A percentile compares a stretch with the other conserved stretches of the same genome.
phyloP scores from a whole-genome alignment of 2,888 invertebrate genomes.

The Gandaritis pyraliata region DNA sequence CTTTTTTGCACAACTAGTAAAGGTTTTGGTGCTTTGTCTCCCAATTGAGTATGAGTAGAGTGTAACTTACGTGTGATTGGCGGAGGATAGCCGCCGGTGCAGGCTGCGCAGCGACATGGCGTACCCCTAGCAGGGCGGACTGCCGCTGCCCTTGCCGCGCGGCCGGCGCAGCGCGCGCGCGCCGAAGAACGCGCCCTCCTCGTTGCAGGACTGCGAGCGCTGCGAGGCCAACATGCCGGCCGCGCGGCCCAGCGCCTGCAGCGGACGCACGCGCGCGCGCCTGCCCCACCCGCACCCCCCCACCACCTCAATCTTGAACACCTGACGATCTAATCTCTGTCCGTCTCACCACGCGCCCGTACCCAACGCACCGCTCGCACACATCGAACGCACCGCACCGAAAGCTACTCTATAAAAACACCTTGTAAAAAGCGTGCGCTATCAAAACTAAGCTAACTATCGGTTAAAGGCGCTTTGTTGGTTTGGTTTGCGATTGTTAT shows the following conservation, averaged over 20 bases:
- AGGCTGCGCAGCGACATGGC: slow-evolving; percentile 87
- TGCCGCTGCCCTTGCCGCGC: slow-evolving; percentile 84
- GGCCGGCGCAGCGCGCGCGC: slow-evolving; percentile 83
- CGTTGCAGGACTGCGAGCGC: slow-evolving; percentile 83
- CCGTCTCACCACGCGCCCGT: slow-evolving; percentile 35
- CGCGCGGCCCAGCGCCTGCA: slow-evolving; percentile 78
- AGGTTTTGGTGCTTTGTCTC: no score
- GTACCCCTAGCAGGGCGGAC: slow-evolving; percentile 86
- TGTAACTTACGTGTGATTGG: slow-evolving; percentile 83
- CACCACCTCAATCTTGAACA: slow-evolving; percentile 81
- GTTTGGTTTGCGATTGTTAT: slow-evolving; percentile 53
- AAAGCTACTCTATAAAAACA: slow-evolving; percentile 8
- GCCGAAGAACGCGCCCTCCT: slow-evolving; percentile 83
- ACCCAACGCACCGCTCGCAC: slow-evolving; percentile 34
- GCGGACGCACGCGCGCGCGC: slow-evolving; percentile 82
- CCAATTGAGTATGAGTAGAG: neutral
- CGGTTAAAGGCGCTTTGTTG: slow-evolving; percentile 77
- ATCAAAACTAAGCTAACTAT: slow-evolving; percentile 60
- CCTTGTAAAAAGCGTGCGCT: slow-evolving; percentile 37
- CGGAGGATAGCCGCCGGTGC: slow-evolving; percentile 86
- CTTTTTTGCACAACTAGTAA: no score
- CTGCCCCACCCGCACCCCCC: slow-evolving; percentile 80
- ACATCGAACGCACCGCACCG: slow-evolving; percentile 46
- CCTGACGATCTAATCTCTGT: slow-evolving; percentile 46
- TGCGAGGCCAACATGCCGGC: slow-evolving; percentile 81